Evolutionary conservation across 2,888 invertebrate species (phyloP).

Genomic region (Cordylochernes scorpioides): DNA sequence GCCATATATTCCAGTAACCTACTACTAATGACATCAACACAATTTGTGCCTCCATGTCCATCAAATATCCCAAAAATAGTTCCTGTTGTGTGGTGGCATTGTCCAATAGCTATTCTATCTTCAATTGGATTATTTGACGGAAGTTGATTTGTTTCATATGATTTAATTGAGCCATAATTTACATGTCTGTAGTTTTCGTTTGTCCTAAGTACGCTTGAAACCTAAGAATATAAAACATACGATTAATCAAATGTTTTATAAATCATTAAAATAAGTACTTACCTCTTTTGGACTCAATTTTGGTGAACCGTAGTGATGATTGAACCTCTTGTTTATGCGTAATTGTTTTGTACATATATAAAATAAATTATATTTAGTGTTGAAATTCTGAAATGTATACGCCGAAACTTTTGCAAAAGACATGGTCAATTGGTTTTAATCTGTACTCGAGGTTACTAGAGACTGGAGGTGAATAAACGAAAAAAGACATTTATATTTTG

Average conservation of each 20-base stretch:
- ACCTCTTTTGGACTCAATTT: conserved; percentile 12
- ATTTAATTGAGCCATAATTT: conserved; percentile 6
- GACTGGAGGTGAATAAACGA: no score
- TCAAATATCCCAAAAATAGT: conserved; percentile 69
- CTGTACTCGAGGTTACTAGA: no score
- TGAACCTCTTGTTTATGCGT: no score
- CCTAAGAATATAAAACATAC: not conserved
- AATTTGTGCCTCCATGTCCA: conserved; percentile 78
- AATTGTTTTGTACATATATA: no score
- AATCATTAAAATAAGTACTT: not conserved
- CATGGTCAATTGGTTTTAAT: no score
- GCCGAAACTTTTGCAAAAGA: no score
- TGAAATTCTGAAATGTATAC: no score
- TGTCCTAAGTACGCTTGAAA: conserved; percentile 3
- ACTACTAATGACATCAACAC: conserved; percentile 71
- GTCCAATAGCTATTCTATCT: conserved; percentile 65
- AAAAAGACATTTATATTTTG: no score
- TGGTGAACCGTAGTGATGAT: conserved; percentile 10
- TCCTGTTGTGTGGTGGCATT: conserved; percentile 50
- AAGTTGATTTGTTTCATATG: conserved; percentile 61
- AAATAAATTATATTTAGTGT: no score
- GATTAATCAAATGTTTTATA: not conserved
- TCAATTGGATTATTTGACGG: conserved; percentile 86
- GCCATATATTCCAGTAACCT: conserved; percentile 62
- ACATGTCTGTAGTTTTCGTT: conserved; percentile 8